Evolutionary conservation across 1,140 invertebrate genomes (phyloP).

Genomic region (Pseudomyrmex dendroicus): DNA sequence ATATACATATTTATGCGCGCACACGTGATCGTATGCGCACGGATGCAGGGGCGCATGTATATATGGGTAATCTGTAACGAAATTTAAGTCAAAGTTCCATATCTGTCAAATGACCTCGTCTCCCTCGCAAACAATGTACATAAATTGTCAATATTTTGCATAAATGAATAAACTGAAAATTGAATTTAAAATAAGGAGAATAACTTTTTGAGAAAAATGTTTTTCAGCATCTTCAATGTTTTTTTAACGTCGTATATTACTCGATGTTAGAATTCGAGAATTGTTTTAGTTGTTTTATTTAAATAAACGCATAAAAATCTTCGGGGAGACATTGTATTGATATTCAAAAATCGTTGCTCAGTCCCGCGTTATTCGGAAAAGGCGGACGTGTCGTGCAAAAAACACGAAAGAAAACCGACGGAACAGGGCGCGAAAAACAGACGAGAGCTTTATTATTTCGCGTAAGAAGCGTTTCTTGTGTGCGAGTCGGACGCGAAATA

Average conservation of each 20-base stretch:
- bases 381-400: not conserved
- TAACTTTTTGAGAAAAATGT: not conserved
- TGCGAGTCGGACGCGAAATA: slow-evolving; percentile 31
- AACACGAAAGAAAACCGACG: not conserved
- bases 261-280: too few relatives aligned
- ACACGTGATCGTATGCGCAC: slow-evolving; percentile 1
- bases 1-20: slow-evolving; percentile 53
- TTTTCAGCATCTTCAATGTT: not conserved
- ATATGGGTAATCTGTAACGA: not conserved
- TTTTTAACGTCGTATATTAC: too few relatives aligned
- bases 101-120: not conserved
- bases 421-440: not conserved
- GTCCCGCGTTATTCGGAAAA: not conserved
- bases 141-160: not conserved
- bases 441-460: slow-evolving; percentile 38
- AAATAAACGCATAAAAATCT: too few relatives aligned
- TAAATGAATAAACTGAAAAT: not conserved
- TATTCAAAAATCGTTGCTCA: not conserved
- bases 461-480: slow-evolving; percentile 52
- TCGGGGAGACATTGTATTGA: too few relatives aligned
- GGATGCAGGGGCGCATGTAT: slow-evolving; percentile 19
- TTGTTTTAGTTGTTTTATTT: too few relatives aligned
- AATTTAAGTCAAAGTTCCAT: not conserved
- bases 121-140: not conserved
- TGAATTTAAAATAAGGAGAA: not conserved